Evolutionary conservation across 2,888 invertebrate genomes (phyloP), one percentile per base, ranked within the genome.

Genomic region (Selenia dentaria): DNA sequence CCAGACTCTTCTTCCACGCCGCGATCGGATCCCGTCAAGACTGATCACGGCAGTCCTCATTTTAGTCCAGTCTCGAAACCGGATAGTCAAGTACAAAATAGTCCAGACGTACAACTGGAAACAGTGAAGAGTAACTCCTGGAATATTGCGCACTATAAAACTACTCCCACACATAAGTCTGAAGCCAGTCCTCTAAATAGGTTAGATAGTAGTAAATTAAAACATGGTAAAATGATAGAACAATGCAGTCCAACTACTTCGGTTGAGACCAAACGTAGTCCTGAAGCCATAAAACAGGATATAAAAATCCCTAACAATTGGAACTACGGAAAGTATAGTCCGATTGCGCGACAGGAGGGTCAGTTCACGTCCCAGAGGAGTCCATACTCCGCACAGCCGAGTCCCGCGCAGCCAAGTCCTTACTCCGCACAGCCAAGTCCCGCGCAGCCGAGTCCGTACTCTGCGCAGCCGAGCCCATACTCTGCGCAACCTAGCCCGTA

Each of bases 221-320:
- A 81, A 69, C 84, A 84, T 38, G 69, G 77, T 29, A 88, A 88
- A 79, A 69, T 77, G 11, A 75, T 83, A 55, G 89, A 89, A 63
- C 89, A 88, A 64, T 90, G 88, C 57, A 90, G 90, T 65, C 90
- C 90, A 1, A 89, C 88, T 2, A 89, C 90, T 43, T 88, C 89
- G 0, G 61, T 83, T 37, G 89, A 90, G 48, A 87, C 83, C 57
- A 89, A 88, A 70, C 85, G 78, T 55, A 89, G 88, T 63, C 89
- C 89, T 1, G 89, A 89, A 63, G 76, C 78, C 1, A 54, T 77
- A 43, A 88, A 88, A 58, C 84, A 83, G 36, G 88, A 89, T 46
- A 81, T 86, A 34, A 89, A 88, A 46, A 85, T 79, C 60, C 80
- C 81, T 5, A 85, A 79, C 60, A 83, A 65, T 46, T 90, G 89